Conservation (phyloP, 2,888 invertebrate species). For the Lymantria monacha region DNA sequence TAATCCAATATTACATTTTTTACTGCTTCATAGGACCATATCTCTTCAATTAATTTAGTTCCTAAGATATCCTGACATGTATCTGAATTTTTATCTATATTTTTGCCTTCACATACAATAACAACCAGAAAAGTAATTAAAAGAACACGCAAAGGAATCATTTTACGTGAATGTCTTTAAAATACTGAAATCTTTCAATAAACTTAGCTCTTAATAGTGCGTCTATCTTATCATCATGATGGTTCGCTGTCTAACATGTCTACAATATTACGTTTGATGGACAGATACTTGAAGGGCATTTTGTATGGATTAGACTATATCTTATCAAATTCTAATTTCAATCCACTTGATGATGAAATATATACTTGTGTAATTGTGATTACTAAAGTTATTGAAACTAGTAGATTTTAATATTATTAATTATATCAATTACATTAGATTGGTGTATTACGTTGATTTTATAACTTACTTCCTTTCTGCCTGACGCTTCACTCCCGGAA, state of each 20-base stretch:
- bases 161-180: conserved; percentile 36
- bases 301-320: conserved; percentile 27
- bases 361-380: too few species aligned
- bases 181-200: conserved; percentile 42
- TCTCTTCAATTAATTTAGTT: conserved; percentile 78
- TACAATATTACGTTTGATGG: conserved; percentile 40
- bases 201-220: conserved; percentile 38
- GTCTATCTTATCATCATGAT: conserved; percentile 42
- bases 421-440: too few species aligned
- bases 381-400: too few species aligned
- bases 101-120: conserved; percentile 47
- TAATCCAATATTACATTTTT: conserved; percentile 78
- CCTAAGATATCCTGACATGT: conserved; percentile 64
- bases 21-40: conserved; percentile 77
- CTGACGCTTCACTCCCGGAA: too few species aligned
- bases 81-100: conserved; percentile 43
- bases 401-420: too few species aligned
- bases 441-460: too few species aligned
- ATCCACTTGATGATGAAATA: conserved; percentile 6
- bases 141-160: conserved; percentile 44
- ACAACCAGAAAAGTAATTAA: conserved; percentile 43
- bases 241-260: conserved; percentile 36
- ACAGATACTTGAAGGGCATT: conserved; percentile 26
- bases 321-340: conserved; percentile 34
- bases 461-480: too few species aligned